Percentiles rank a stretch among this genome's conserved stretches.
These are phyloP conservation scores for Lasioglossum morio DNA, from an alignment of 2,888 invertebrate genomes.

Conservation along the genomic window DNA sequence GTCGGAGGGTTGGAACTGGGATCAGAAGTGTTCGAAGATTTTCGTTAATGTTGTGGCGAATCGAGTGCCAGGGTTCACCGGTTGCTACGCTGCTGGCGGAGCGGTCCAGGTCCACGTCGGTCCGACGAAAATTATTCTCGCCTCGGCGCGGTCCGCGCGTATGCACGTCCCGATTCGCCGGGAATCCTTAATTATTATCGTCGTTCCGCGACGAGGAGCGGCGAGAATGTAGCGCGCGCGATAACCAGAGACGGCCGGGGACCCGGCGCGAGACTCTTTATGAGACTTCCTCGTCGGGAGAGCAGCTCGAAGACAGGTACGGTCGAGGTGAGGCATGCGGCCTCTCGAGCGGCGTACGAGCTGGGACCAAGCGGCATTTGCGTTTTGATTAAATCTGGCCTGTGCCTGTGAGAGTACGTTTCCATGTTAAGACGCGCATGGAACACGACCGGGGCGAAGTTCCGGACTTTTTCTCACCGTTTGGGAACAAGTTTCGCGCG, in stretches of 20 bases:
- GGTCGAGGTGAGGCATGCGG: slow-evolving; percentile 62
- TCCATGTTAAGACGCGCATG: slow-evolving; percentile 42
- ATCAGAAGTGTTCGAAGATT: not conserved
- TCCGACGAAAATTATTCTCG: slow-evolving; percentile 67
- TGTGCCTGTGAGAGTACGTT: slow-evolving; percentile 55
- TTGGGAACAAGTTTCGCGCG: slow-evolving; percentile 35
- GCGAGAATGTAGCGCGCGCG: slow-evolving; percentile 51
- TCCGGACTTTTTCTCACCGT: slow-evolving; percentile 41
- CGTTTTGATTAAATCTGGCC: slow-evolving; percentile 60
- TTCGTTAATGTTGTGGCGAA: not conserved
- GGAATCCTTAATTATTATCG: slow-evolving; percentile 69
- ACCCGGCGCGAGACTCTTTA: slow-evolving; percentile 54
- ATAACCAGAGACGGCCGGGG: slow-evolving; percentile 58
- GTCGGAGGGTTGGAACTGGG: not conserved
- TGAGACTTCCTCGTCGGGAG: slow-evolving; percentile 62
- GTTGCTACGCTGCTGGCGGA: slow-evolving; percentile 53
- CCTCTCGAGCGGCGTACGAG: slow-evolving; percentile 39
- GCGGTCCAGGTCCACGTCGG: slow-evolving; percentile 62
- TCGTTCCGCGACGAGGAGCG: slow-evolving; percentile 46
- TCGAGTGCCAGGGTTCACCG: not conserved
- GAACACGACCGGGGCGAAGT: slow-evolving; percentile 29
- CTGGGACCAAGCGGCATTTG: slow-evolving; percentile 48
- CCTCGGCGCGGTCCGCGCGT: slow-evolving; percentile 48
- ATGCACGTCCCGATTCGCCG: slow-evolving; percentile 49
- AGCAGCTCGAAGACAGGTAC: slow-evolving; percentile 56